Evolutionary conservation across 2,113 vertebrate genomes (phyloP), one percentile per base, ranked within the genome.

Genomic region (Embiotoca jacksoni): DNA sequence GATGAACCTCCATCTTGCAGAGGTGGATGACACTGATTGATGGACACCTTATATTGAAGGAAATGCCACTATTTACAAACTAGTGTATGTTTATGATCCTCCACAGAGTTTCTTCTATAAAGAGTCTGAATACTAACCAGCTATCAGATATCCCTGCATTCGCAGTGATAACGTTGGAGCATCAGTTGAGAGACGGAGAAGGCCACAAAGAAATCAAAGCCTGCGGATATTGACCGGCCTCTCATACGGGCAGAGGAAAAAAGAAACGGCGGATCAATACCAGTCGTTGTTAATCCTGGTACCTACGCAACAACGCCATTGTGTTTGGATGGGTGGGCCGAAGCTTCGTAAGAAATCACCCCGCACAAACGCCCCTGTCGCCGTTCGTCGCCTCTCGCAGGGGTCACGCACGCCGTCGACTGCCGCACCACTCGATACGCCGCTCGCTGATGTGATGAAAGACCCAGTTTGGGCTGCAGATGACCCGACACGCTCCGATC

Each of bases 131-230:
- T 46, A 49, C 60, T 52, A 6, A 1, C 58, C 60, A 9, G 36
- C 57, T 35, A 72, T 77, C 69, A 72, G 72, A 78, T 53, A 49
- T 36, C 36, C 54, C 80, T 57, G 59, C 33, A 11, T 65, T 47
- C 58, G 60, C 65, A 30, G 59, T 13, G 56, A 74, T 30, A 72
- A 69, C 72, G 52, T 53, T 46, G 49, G 52, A 63, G 56, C 62
- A 35, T 53, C 23, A n/a, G 62, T 50, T 47, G 44, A 61, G 59
- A 71, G 41, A 69, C 46, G 30, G 59, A 71, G 41, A 69, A 39
- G 30, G 72, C 54, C 77, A 85, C 91, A 88, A 84, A 87, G 88
- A 78, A 90, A 89, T 81, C 89, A 85, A 87, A 90, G 89, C 89
- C 32, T 58, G 57, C 63, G 76, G 77, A 78, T 92, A 92, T 92